Evolutionary conservation across 2,888 invertebrate species (phyloP).

Genomic region (Oxytorus armatus): DNA sequence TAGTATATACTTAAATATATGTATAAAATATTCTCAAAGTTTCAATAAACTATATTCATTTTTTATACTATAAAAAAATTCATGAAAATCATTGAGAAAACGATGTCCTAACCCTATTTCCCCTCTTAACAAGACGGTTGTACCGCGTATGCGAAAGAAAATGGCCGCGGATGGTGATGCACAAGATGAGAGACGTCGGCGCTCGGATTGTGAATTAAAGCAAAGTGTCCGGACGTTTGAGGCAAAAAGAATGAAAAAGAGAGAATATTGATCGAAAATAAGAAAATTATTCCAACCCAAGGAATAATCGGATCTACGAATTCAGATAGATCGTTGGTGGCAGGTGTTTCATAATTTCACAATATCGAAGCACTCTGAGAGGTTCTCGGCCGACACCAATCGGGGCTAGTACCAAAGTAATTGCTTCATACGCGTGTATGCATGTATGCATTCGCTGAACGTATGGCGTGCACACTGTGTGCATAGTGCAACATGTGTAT

Average conservation of each 20-base stretch:
- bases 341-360: constrained; percentile 39
- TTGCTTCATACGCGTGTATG: constrained; percentile 47
- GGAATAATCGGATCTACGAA: constrained; percentile 12
- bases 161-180: neutral
- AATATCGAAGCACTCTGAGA: constrained; percentile 21
- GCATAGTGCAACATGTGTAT: constrained; percentile 16
- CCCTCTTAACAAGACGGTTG: too few species aligned
- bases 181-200: neutral
- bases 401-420: constrained; percentile 48
- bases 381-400: constrained; percentile 29
- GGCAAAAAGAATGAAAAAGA: too few species aligned
- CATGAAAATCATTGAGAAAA: too few species aligned
- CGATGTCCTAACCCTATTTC: too few species aligned
- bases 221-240: too few species aligned
- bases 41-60: too few species aligned
- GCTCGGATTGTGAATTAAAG: neutral
- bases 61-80: too few species aligned
- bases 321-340: constrained; percentile 15
- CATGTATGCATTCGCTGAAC: neutral
- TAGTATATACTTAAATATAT: too few species aligned
- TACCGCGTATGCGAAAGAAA: neutral
- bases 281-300: constrained; percentile 12
- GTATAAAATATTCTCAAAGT: too few species aligned
- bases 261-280: neutral
- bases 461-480: constrained; percentile 15